phyloP scores from a whole-genome alignment of 1,140 invertebrate genomes.

The Brachystomella parvula region DNA sequence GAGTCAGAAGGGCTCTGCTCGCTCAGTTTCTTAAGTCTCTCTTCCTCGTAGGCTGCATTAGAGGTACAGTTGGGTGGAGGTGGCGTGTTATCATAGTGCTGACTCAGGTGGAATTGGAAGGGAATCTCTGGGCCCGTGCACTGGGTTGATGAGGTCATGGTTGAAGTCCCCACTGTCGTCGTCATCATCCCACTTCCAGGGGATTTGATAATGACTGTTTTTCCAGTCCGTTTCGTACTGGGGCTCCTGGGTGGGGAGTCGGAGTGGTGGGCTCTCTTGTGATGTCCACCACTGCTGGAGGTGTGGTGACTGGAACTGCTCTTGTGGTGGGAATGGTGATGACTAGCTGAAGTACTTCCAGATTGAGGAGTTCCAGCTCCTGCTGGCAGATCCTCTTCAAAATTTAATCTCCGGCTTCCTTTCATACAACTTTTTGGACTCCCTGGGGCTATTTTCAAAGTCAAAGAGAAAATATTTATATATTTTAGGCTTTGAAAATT shows the following conservation, averaged over 20 bases:
- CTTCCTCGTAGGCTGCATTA: slow-evolving; percentile 25
- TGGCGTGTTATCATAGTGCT: slow-evolving; percentile 34
- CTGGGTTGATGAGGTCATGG: neutral
- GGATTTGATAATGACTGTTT: slow-evolving; percentile 30
- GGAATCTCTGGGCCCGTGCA: slow-evolving; percentile 15
- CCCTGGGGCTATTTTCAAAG: slow-evolving; percentile 36
- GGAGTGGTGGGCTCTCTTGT: neutral
- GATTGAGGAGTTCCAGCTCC: neutral
- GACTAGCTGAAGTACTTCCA: neutral
- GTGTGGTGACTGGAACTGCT: slow-evolving; percentile 8
- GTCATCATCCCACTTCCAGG: slow-evolving; percentile 17
- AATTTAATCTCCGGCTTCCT: slow-evolving; percentile 31
- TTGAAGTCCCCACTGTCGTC: neutral
- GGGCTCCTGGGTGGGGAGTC: slow-evolving; percentile 14
- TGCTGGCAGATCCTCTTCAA: slow-evolving; percentile 21
- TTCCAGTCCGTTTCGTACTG: slow-evolving; percentile 25
- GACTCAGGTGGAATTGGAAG: slow-evolving; percentile 34
- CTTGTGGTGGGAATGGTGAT: neutral
- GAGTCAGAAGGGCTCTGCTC: neutral
- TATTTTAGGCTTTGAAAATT: neutral
- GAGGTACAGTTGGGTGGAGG: slow-evolving; percentile 37
- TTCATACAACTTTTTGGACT: slow-evolving; percentile 39
- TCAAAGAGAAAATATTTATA: slow-evolving; percentile 9
- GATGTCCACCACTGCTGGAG: neutral
- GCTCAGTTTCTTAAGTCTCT: neutral